Base-by-base conservation (phyloP, 2,797 vertebrate genomes). In the Huso huso region DNA sequence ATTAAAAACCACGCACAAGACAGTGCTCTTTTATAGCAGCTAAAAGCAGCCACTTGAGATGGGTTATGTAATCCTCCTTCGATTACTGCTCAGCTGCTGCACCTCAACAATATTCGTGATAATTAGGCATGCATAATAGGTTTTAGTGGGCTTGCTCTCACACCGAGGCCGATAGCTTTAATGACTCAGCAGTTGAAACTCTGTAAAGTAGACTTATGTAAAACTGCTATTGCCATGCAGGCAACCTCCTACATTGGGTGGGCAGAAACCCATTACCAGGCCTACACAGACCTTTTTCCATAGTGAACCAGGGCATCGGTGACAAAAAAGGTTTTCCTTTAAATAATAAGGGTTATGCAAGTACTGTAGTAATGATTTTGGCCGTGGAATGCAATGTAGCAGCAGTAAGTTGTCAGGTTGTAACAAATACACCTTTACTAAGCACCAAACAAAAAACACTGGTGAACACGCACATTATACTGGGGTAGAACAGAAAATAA, bases 41-140 rank as follows among this genome's bases (percentile, higher is more conserved):
- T 84, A 84, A 88, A 87, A 86, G 84, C 78, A 77, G 84, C 84
- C 85, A 84, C 83, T 87, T 85, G 85, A 88, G 85, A 89, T 78
- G 77, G 77, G 81, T 90, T 90, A 87, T 84, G 81, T 86, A 91
- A 90, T 79, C 75, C 79, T 75, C 71, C 72, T 83, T 82, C 83
- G 80, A 82, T 82, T 87, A 83, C 68, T 65, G 76, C 82, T 85
- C 84, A 62, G 61, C 61, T 48, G 18, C 37, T 62, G 53, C 63
- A 23, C 62, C 52, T 48, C 37, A 23, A 51, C 62, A 49, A 15
- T 49, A 49, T 23, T n/a, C n/a, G 63, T 57, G 63, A 69, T 61
- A 65, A 69, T 65, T 69, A 69, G 60, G 68, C 18, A 23, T 13
- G 52, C 48, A 49, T 48, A 69, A 57, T 23, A 18, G 49, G 66